Evolutionary conservation across 2,888 invertebrate genomes (phyloP), one percentile per base, ranked within the genome.

Genomic region (Idaea straminata): DNA sequence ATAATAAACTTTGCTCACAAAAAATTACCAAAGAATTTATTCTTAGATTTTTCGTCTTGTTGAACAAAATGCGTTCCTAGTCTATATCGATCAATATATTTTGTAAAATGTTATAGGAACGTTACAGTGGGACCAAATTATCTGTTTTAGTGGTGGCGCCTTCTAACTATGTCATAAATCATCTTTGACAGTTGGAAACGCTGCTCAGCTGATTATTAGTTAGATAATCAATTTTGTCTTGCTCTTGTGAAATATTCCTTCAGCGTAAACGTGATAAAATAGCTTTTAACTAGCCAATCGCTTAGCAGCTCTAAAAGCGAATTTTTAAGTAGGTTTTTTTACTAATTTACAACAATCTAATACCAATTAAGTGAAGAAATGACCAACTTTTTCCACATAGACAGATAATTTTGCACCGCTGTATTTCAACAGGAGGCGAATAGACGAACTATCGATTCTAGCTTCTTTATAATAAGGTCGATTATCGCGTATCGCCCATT

Each of bases 11-110:
- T 91, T 91, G 91, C 91, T 92, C 92, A 92, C 91, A 91, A 91
- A 87, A 88, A 84, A 77, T 83, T 91, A 92, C 91, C 91, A 92
- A 92, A 92, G 91, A 92, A 84, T 85, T 79, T 76, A 78, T 77
- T 83, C 79, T 77, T 87, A 84, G 82, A 78, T 76, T 62, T 62
- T 64, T 68, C 67, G 25, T 62, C 63, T 75, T 77, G 77, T 81
- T 82, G 85, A 82, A 78, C 69, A 64, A 38, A 59, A 25, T 10
- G 15, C 34, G 57, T 64, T 57, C 64, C 25, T 36, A 63, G 47
- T 65, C 61, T 25, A 35, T 36, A 36, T 36, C 36, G 36, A 36
- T 36, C 10, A 47, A 47, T 47, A 47, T 47, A 47, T 47, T 47
- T 47, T 47, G 10, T 47, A 4, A 47, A 3, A 6, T 13, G 2